phyloP scores from a whole-genome alignment of 2,888 invertebrate species.

The Podabrus alpinus region DNA sequence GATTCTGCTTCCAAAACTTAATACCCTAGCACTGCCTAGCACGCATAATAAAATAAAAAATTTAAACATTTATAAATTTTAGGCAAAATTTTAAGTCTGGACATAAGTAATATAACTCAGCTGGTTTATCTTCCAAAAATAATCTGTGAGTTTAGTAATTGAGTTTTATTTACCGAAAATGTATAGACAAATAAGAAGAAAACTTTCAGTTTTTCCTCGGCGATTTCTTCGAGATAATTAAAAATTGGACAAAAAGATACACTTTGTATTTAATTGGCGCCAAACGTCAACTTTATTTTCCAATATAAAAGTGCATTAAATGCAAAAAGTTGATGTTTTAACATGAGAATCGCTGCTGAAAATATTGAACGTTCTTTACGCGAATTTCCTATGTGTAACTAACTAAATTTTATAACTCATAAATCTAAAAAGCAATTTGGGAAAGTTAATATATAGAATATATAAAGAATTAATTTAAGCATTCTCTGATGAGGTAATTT shows the following conservation, averaged over 20 bases:
- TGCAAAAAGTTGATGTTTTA: neutral
- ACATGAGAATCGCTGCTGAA: neutral
- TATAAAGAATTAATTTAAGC: neutral
- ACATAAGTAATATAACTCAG: neutral
- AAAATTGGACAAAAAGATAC: neutral
- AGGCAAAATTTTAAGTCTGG: neutral
- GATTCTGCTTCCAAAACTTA: neutral
- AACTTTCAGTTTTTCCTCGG: neutral
- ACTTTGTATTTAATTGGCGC: neutral
- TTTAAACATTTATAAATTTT: neutral
- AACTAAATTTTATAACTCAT: neutral
- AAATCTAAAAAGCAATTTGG: neutral
- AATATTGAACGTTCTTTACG: neutral
- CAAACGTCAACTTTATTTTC: neutral
- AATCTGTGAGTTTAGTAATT: neutral
- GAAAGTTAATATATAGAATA: neutral
- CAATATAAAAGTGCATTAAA: neutral
- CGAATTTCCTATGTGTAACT: neutral
- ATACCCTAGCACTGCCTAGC: neutral
- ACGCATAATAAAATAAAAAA: neutral
- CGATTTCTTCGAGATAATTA: neutral
- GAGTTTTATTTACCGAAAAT: neutral
- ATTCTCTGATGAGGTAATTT: neutral
- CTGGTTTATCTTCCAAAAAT: neutral
- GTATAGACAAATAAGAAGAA: neutral